Conservation (phyloP, 2,113 vertebrate genomes). For the Gymnocephalus cernua region DNA sequence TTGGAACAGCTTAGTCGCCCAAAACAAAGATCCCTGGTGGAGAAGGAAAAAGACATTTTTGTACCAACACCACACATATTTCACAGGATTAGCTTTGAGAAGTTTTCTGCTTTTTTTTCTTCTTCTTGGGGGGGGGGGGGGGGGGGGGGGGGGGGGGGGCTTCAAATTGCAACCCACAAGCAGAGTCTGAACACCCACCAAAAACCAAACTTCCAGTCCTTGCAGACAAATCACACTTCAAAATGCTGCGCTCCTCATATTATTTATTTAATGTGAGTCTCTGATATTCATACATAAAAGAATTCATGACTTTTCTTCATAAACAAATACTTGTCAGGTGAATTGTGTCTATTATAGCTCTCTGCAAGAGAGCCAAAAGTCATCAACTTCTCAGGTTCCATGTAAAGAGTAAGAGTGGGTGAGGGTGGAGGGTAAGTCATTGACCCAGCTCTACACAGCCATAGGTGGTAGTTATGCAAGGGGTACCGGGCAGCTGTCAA, state of each 20-base stretch:
- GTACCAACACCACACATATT: conserved; percentile 52
- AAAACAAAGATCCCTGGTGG: conserved; percentile 92
- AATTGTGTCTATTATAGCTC: no score
- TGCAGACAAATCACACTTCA: background rate
- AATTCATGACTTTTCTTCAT: background rate
- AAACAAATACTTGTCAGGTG: background rate
- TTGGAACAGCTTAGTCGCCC: conserved; percentile 92
- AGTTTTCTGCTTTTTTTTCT: conserved; percentile 43
- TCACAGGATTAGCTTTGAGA: conserved; percentile 67
- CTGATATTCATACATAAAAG: background rate
- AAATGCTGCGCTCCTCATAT: background rate
- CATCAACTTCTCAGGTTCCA: background rate
- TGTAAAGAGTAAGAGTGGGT: background rate
- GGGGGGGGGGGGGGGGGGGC: no score
- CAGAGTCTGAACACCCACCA: conserved; percentile 40
- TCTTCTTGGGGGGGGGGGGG: no score
- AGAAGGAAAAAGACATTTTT: conserved; percentile 27
- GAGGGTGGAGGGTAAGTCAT: background rate
- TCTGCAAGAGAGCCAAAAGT: background rate
- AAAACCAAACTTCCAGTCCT: conserved; percentile 2
- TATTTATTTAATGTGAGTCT: background rate
- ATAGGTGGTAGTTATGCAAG: conserved; percentile 64
- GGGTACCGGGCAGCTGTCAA: conserved; percentile 65
- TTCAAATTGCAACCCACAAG: conserved; percentile 27
- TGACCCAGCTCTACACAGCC: conserved; percentile 32